A percentile compares a stretch with the other conserved stretches of the same genome.
Evolutionary conservation across 2,113 vertebrate species (phyloP).

Genomic region (Excalfactoria chinensis): DNA sequence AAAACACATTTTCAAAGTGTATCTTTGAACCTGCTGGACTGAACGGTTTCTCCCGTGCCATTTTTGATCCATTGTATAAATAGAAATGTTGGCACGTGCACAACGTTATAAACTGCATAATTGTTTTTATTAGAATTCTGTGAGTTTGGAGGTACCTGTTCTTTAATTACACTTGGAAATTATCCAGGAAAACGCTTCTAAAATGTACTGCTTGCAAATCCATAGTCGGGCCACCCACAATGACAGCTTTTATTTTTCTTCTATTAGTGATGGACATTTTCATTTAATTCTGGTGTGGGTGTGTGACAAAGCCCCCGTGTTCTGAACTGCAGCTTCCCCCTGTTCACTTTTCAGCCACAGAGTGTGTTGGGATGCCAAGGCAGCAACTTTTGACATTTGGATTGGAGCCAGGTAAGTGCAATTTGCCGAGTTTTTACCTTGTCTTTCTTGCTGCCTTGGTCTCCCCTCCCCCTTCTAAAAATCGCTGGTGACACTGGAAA

Average conservation of each 20-base stretch:
- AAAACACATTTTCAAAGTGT: slow-evolving; percentile 52
- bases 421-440: neutral
- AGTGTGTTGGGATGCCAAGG: neutral
- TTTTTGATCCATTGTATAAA: slow-evolving; percentile 66
- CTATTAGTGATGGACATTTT: slow-evolving; percentile 69
- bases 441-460: slow-evolving; percentile 48
- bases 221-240: slow-evolving; percentile 69
- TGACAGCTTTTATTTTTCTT: slow-evolving; percentile 68
- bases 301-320: slow-evolving; percentile 28
- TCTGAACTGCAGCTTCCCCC: slow-evolving; percentile 44
- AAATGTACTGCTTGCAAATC: slow-evolving; percentile 62
- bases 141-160: slow-evolving; percentile 74
- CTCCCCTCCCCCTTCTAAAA: slow-evolving; percentile 14
- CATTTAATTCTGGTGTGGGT: slow-evolving; percentile 50
- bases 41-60: neutral
- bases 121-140: slow-evolving; percentile 75
- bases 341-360: slow-evolving; percentile 50
- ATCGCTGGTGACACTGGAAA: slow-evolving; percentile 32
- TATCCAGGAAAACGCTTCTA: slow-evolving; percentile 71
- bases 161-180: slow-evolving; percentile 68
- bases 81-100: slow-evolving; percentile 62
- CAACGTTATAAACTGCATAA: slow-evolving; percentile 60
- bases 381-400: slow-evolving; percentile 54
- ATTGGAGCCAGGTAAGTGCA: neutral
- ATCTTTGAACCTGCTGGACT: slow-evolving; percentile 61